phyloP scores from a whole-genome alignment of 1,140 invertebrate genomes.

The Nasonia vitripennis region DNA sequence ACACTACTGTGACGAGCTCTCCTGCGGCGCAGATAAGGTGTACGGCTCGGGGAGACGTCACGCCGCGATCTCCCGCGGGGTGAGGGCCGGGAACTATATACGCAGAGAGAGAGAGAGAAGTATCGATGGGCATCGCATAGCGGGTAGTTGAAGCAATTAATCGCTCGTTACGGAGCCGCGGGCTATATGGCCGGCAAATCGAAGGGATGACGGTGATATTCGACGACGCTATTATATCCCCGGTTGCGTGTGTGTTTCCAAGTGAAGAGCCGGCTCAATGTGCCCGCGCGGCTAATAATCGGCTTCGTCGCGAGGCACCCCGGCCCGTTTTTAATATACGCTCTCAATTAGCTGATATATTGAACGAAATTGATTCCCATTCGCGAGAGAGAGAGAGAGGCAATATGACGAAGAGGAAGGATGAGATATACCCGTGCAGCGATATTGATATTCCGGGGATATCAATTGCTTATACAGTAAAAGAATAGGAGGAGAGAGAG shows the following conservation, averaged over 20 bases:
- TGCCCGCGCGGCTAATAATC: too few relatives aligned
- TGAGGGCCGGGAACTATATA: background rate
- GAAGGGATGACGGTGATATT: background rate
- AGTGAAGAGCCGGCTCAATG: too few relatives aligned
- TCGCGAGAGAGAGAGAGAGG: background rate
- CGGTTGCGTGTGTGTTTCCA: background rate
- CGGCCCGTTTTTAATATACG: constrained; percentile 3
- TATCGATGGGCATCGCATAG: background rate
- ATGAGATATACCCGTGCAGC: too few relatives aligned
- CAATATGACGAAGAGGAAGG: too few relatives aligned
- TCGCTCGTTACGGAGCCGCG: background rate
- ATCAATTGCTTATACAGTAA: background rate
- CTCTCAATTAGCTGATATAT: constrained; percentile 4
- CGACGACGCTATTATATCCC: background rate
- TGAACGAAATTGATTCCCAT: constrained; percentile 1
- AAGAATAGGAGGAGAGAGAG: background rate
- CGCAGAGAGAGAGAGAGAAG: too few relatives aligned
- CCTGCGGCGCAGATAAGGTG: background rate
- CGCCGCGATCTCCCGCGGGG: background rate
- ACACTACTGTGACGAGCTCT: background rate
- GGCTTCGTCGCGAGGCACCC: background rate
- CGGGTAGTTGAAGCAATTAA: background rate
- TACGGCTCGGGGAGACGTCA: too few relatives aligned
- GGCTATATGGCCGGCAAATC: background rate
- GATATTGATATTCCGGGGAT: constrained; percentile 1